phyloP scores from a whole-genome alignment of 1,140 invertebrate genomes.

The Brachionus calyciflorus region DNA sequence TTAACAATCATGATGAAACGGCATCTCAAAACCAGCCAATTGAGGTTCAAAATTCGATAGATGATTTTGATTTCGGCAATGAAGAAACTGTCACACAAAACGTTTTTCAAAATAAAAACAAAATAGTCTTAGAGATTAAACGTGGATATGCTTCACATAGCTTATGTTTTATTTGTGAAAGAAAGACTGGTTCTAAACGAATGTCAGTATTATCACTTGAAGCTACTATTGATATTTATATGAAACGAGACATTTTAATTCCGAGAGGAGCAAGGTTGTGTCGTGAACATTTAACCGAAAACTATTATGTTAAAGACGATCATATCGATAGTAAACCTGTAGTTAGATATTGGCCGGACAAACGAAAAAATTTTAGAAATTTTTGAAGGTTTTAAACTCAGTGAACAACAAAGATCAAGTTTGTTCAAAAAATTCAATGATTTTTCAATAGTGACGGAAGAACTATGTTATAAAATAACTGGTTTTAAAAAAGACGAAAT shows the following conservation, averaged over 20 bases:
- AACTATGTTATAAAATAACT: constrained; percentile 9
- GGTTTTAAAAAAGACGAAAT: neutral
- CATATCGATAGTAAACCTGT: neutral
- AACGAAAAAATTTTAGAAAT: neutral
- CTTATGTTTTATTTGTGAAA: constrained; percentile 1
- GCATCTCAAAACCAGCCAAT: neutral
- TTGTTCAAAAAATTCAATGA: neutral
- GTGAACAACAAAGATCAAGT: neutral
- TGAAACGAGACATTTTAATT: too few species aligned
- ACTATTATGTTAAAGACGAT: neutral
- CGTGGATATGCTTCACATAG: neutral
- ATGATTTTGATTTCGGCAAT: too few species aligned
- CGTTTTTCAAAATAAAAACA: too few species aligned
- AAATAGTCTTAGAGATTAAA: neutral
- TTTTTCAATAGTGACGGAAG: too few species aligned
- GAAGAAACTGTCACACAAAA: too few species aligned
- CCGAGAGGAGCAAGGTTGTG: neutral
- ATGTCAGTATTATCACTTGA: constrained; percentile 2
- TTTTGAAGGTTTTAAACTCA: neutral
- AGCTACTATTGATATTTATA: neutral
- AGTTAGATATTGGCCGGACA: neutral
- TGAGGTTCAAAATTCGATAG: neutral
- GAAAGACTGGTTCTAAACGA: neutral
- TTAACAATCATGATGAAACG: neutral
- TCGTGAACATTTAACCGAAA: neutral